Evolutionary conservation across 2,113 vertebrate species (phyloP).

Genomic region (Sphyrna mokarran): DNA sequence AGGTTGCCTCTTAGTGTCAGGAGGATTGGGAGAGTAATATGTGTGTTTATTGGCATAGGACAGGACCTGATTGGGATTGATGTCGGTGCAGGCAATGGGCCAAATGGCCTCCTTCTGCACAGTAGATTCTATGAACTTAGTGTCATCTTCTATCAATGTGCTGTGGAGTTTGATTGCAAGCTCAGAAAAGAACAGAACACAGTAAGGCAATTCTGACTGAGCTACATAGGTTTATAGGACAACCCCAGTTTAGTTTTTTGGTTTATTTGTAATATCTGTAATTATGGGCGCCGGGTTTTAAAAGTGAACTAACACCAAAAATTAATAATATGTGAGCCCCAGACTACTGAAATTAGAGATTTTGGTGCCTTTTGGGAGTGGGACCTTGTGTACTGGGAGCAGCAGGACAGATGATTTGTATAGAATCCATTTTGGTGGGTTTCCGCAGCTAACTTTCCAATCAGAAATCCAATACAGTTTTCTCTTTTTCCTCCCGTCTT

Average conservation of each 20-base stretch:
- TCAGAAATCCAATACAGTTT: not conserved
- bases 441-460: not conserved
- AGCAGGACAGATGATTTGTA: not conserved
- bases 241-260: not conserved
- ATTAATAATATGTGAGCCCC: not conserved
- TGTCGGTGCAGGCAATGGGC: too few relatives aligned
- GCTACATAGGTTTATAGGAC: not conserved
- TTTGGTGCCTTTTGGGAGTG: not conserved
- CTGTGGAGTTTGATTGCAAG: not conserved
- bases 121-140: too few relatives aligned
- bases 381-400: not conserved
- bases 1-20: too few relatives aligned
- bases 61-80: too few relatives aligned
- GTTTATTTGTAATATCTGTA: not conserved
- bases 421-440: not conserved
- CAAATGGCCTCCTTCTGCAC: too few relatives aligned
- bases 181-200: not conserved
- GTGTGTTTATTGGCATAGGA: too few relatives aligned
- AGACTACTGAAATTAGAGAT: not conserved
- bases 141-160: not conserved
- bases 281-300: not conserved
- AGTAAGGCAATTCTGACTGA: not conserved
- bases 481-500: not conserved
- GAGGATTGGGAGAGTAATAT: too few relatives aligned
- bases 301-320: not conserved